Percentiles rank a stretch among this genome's conserved stretches.
phyloP scores from a whole-genome alignment of 2,888 invertebrate genomes.

The Orthosia cruda region DNA sequence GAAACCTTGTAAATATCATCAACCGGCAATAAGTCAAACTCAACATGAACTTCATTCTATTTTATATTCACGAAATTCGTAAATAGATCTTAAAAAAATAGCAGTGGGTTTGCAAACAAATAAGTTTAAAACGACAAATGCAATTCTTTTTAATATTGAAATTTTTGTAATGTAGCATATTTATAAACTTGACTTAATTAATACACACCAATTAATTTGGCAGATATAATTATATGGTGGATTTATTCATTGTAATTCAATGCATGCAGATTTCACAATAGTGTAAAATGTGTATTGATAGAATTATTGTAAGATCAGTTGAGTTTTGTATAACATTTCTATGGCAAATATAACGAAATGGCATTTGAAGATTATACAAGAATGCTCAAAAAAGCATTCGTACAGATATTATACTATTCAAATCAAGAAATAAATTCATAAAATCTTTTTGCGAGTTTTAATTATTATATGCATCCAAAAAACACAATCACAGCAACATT shows the following conservation, averaged over 20 bases:
- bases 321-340: constrained; percentile 90
- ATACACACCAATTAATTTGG: constrained; percentile 54
- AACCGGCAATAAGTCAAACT: constrained; percentile 58
- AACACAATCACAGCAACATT: not conserved
- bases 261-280: constrained; percentile 74
- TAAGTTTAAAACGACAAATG: constrained; percentile 46
- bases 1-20: constrained; percentile 69
- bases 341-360: constrained; percentile 85
- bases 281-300: constrained; percentile 77
- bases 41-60: constrained; percentile 54
- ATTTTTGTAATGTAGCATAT: constrained; percentile 57
- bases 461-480: constrained; percentile 45
- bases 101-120: constrained; percentile 47
- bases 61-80: constrained; percentile 63
- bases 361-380: constrained; percentile 88
- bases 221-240: constrained; percentile 53
- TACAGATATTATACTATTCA: constrained; percentile 89
- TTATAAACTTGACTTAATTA: constrained; percentile 57
- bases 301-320: constrained; percentile 86
- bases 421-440: constrained; percentile 89
- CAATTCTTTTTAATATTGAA: constrained; percentile 50
- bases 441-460: constrained; percentile 79
- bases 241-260: constrained; percentile 55
- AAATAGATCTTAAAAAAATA: constrained; percentile 51
- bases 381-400: constrained; percentile 88